Evolutionary conservation across 2,797 vertebrate genomes (phyloP), one percentile per base, ranked within the genome.

Genomic region (Tragelaphus oryx): DNA sequence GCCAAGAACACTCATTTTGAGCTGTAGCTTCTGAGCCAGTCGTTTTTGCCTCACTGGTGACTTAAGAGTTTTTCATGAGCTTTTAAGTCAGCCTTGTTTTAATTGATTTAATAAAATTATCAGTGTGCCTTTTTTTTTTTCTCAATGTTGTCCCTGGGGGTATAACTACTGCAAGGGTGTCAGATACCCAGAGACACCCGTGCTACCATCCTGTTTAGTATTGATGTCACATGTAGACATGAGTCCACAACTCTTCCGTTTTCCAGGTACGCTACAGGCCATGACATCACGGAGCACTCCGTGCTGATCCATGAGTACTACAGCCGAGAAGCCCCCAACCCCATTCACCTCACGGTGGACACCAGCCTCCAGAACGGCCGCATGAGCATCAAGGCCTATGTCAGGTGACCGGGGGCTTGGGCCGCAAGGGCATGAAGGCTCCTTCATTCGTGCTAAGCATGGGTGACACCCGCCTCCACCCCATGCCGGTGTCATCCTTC

Each of bases 261-360:
- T 96, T 88, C 13, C 97, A 99, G 99, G 99, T 99, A 99, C 0
- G 99, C 99, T 85, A 99, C 99, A 5, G 99, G 99, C 78, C 99
- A 99, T 5, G 99, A 99, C 98, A 99, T 99, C 98, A 99, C 99
- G 2, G 99, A 99, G 54, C 99, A 99, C 97, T 99, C 99, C 0
- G 99, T 99, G 95, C 98, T 99, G 93, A 99, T 99, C 94, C 99
- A 99, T 0, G 99, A 99, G 98, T 99, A 99, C 92, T 99, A 99
- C 98, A 99, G 99, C 97, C 99, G 99, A 0, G 99, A 99, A 97
- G 99, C 99, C 3, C 98, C 99, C 94, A 99, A 99, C 97, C 99
- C 99, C 84, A 99, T 99, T 74, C 99, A 99, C 97, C 99, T 99
- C 97, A 99, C 99, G 0, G 99, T 99, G 96, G 99, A 99, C 98